phyloP scores from a whole-genome alignment of 2,113 vertebrate genomes.

The Petromus typicus region DNA sequence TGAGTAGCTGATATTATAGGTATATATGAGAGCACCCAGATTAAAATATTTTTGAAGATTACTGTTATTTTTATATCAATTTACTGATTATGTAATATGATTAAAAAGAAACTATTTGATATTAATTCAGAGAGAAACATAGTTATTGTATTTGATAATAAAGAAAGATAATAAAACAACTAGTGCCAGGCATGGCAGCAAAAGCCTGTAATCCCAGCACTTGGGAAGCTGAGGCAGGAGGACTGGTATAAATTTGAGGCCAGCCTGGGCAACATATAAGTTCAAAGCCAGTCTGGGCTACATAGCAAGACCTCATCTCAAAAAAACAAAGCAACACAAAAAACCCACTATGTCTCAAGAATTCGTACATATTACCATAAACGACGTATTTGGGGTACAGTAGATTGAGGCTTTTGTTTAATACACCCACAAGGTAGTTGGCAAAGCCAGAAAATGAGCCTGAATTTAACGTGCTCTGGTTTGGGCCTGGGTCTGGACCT shows the following conservation, averaged over 20 bases:
- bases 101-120: background rate
- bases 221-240: background rate
- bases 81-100: background rate
- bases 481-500: background rate
- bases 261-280: background rate
- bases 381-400: background rate
- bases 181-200: background rate
- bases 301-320: background rate
- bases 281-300: background rate
- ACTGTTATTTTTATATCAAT: background rate
- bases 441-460: background rate
- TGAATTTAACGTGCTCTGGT: background rate
- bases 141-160: background rate
- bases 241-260: background rate
- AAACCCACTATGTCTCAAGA: background rate
- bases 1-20: background rate
- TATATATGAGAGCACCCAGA: background rate
- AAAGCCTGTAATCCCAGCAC: background rate
- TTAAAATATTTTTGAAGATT: background rate
- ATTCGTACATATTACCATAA: background rate
- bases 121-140: slow-evolving; percentile 39
- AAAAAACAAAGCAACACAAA: background rate
- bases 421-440: background rate
- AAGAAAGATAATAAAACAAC: background rate
- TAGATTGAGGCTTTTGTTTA: background rate